A percentile compares a stretch with the other conserved stretches of the same genome.
These are phyloP conservation scores for Caenorhabditis imperialis DNA, from an alignment of 2,888 invertebrate species.

Conservation along the genomic window DNA sequence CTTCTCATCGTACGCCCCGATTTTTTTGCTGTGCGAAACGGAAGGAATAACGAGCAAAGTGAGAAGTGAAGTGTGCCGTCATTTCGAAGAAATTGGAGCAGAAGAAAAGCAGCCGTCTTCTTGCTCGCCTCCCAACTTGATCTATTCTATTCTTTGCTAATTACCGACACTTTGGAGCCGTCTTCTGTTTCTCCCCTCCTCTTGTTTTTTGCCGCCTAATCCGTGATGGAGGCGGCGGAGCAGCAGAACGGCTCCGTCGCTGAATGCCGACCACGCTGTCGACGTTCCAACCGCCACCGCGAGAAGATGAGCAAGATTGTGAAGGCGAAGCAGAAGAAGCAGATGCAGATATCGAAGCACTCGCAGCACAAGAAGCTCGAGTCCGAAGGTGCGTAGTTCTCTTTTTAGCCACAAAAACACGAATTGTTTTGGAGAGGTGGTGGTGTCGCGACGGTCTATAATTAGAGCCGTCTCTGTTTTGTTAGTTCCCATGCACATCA, in stretches of 20 bases:
- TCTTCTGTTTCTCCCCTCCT: constrained; percentile 12
- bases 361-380: constrained; percentile 43
- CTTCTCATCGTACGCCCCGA: too few species aligned
- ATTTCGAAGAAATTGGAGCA: constrained; percentile 24
- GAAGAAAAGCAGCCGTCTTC: constrained; percentile 14
- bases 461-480: constrained; percentile 9
- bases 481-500: constrained; percentile 29
- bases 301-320: constrained; percentile 40
- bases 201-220: constrained; percentile 22
- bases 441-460: background rate
- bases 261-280: too few species aligned
- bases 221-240: constrained; percentile 38
- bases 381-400: constrained; percentile 42
- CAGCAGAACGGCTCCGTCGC: too few species aligned
- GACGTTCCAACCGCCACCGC: constrained; percentile 42
- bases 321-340: constrained; percentile 55
- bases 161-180: constrained; percentile 47
- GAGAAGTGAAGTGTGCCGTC: constrained; percentile 36
- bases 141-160: constrained; percentile 44
- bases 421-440: constrained; percentile 2
- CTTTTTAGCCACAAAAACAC: too few species aligned
- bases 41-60: constrained; percentile 39
- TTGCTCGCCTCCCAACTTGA: constrained; percentile 34
- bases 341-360: constrained; percentile 53
- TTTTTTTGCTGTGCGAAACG: constrained; percentile 34